Conservation (phyloP, 2,113 vertebrate species). For the Halcyon senegalensis region DNA sequence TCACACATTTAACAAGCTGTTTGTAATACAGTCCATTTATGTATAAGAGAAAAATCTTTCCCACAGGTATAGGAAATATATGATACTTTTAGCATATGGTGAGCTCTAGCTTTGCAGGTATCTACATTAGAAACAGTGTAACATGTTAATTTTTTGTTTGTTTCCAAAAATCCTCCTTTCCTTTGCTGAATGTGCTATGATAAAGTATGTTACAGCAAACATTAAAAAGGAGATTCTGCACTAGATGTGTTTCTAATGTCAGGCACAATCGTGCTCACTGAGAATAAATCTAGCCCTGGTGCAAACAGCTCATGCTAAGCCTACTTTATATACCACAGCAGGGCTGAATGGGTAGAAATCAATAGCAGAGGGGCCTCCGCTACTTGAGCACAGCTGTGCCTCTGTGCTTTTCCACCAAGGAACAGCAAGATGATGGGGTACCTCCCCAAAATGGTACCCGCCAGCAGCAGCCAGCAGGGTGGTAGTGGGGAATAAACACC, state of each 20-base stretch:
- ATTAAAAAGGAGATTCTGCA: background rate
- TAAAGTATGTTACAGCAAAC: background rate
- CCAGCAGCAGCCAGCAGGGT: background rate
- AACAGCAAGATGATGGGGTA: background rate
- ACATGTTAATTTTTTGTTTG: background rate
- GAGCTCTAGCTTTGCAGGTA: background rate
- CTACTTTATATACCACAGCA: background rate
- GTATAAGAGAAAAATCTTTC: constrained; percentile 50
- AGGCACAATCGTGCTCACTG: background rate
- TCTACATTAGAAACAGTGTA: background rate
- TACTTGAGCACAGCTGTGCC: background rate
- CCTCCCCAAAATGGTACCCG: background rate
- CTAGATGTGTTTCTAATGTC: background rate
- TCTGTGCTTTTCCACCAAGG: background rate
- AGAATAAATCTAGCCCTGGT: constrained; percentile 9
- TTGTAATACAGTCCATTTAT: constrained; percentile 70
- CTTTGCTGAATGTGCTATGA: background rate
- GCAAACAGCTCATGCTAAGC: background rate
- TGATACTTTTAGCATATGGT: constrained; percentile 30
- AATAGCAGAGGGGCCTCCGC: constrained; percentile 6
- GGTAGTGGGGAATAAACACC: background rate
- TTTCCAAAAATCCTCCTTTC: background rate
- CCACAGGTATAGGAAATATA: constrained; percentile 49
- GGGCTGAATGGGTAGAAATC: background rate
- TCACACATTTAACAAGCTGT: constrained; percentile 75